Evolutionary conservation across 2,113 vertebrate genomes (phyloP), one percentile per base, ranked within the genome.

Genomic region (Manacus vitellinus): DNA sequence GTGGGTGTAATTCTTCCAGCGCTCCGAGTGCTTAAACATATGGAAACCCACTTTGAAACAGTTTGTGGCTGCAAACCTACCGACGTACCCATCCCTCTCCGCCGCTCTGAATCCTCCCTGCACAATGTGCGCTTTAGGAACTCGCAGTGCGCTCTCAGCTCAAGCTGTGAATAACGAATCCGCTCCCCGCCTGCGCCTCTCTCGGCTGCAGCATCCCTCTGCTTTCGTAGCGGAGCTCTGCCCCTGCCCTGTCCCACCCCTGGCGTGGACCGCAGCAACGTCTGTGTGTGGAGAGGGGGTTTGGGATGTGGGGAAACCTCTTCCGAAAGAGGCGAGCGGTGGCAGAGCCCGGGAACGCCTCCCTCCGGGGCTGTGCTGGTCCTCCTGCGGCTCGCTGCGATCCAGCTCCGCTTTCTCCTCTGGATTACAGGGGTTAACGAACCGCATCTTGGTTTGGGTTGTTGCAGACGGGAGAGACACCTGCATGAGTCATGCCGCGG

Each of bases 1-100:
- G 98, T 98, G 97, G 98, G 98, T 95, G 98, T 97, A 85, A 95
- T 97, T 93, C 88, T 97, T 93, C 88, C 94, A 96, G 96, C 33
- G 61, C 83, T 78, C 67, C 22, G 84, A 95, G 68, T 1, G 67
- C 92, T 96, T 71, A 75, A 93, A 71, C 96, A 97, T 96, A 97
- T 96, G 98, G 97, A 97, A 96, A 95, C 68, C 80, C 66, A 72
- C 95, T 96, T 76, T 56, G 71, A 62, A 91, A 85, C 95, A 97
- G 96, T 95, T 95, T 63, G 95, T 91, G 85, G 94, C 91, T 94
- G 93, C 92, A 88, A 94, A 97, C 70, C 96, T 88, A 10, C 39
- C 52, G 6, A 44, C 43, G 39, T 62, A 23, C 74, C 67, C 51
- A 19, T 55, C 71, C 33, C 55, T 78, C 76, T 75, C 4, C 52